Conservation (phyloP, 2,113 vertebrate genomes). For the Sula dactylatra region DNA sequence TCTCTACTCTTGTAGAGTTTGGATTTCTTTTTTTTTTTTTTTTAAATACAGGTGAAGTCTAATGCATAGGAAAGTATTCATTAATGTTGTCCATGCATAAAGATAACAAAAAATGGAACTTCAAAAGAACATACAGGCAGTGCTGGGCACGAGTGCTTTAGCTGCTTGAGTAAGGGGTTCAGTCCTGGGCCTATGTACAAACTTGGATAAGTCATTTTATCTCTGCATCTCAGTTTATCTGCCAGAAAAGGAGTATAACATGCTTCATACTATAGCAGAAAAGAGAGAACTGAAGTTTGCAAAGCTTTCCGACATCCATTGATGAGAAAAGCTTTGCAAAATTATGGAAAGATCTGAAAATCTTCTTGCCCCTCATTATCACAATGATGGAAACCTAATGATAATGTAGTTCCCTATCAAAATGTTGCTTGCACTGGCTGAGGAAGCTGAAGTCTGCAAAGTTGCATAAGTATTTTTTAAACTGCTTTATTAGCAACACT, state of each 20-base stretch:
- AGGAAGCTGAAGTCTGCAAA: background rate
- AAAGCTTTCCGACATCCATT: background rate
- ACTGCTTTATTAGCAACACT: background rate
- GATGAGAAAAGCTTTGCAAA: background rate
- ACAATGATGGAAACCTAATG: accelerated
- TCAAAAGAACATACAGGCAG: background rate
- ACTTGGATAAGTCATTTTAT: background rate
- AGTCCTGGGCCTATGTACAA: background rate
- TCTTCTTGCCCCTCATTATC: background rate
- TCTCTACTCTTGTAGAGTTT: background rate
- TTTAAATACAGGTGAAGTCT: background rate
- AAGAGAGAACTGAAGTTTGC: background rate
- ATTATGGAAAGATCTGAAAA: background rate
- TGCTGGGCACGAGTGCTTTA: background rate
- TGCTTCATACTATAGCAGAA: background rate
- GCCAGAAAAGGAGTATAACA: background rate
- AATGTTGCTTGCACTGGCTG: background rate
- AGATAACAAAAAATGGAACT: background rate
- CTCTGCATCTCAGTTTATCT: background rate
- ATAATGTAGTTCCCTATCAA: background rate
- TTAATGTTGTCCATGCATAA: background rate
- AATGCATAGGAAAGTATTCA: background rate
- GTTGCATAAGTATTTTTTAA: background rate
- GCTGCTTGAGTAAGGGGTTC: background rate
- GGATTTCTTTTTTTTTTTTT: background rate